Conservation (phyloP, 2,888 invertebrate species). For the Meganola albula region DNA sequence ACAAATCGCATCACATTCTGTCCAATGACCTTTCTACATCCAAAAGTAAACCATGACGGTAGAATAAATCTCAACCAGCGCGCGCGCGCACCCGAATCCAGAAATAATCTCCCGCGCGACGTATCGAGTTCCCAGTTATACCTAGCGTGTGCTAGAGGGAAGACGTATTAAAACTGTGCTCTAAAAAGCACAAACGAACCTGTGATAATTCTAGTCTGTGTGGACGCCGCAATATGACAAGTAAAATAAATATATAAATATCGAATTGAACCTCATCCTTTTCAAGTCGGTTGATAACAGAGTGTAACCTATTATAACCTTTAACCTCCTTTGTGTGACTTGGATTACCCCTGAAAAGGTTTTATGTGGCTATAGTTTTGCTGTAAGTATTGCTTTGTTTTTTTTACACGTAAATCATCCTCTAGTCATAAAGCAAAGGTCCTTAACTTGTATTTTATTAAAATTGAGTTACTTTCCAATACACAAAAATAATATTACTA, state of each 20-base stretch:
- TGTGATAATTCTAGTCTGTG: conserved; percentile 66
- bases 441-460: too few species aligned
- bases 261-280: conserved; percentile 22
- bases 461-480: too few species aligned
- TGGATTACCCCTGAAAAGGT: conserved; percentile 50
- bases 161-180: too few species aligned
- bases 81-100: conserved; percentile 48
- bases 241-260: conserved; percentile 48
- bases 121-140: conserved; percentile 69
- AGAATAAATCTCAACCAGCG: conserved; percentile 49
- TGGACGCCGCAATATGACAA: conserved; percentile 57
- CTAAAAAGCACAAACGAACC: too few species aligned
- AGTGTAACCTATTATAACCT: too few species aligned
- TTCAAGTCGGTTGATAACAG: too few species aligned
- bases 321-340: conserved; percentile 49
- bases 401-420: too few species aligned
- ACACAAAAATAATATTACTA: too few species aligned
- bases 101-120: conserved; percentile 59
- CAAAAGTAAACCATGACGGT: conserved; percentile 68
- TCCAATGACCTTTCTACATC: conserved; percentile 72
- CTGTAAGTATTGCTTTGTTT: conserved; percentile 64
- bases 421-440: too few species aligned
- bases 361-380: conserved; percentile 50
- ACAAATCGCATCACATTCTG: conserved; percentile 46
- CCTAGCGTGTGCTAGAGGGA: conserved; percentile 43